phyloP scores from a whole-genome alignment of 2,888 invertebrate genomes.

The Charanyca ferruginea region DNA sequence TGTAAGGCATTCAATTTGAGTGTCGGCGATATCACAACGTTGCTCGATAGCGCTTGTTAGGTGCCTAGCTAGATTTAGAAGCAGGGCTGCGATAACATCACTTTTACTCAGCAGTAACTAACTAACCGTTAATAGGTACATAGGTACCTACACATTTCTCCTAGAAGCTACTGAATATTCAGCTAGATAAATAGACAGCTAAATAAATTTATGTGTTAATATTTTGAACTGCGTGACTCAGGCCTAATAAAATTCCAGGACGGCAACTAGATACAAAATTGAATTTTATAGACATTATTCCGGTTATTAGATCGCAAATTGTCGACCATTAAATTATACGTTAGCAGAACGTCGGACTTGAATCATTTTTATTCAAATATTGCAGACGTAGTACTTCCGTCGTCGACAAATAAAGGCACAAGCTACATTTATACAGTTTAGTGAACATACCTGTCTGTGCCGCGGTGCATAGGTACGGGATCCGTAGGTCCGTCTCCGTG shows the following conservation, averaged over 20 bases:
- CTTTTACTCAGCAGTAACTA: slow-evolving; percentile 21
- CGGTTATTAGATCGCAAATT: slow-evolving; percentile 33
- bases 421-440: slow-evolving; percentile 58
- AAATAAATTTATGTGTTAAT: slow-evolving; percentile 56
- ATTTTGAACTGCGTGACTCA: slow-evolving; percentile 41
- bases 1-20: slow-evolving; percentile 6
- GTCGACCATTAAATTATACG: slow-evolving; percentile 11
- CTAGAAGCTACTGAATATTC: slow-evolving; percentile 28
- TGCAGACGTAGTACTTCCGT: slow-evolving; percentile 42
- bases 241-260: slow-evolving; percentile 32
- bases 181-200: slow-evolving; percentile 40
- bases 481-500: slow-evolving; percentile 55
- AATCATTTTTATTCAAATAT: slow-evolving; percentile 35
- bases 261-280: slow-evolving; percentile 39
- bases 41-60: neutral
- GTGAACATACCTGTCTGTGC: slow-evolving; percentile 49
- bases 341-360: slow-evolving; percentile 3
- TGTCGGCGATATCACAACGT: slow-evolving; percentile 2
- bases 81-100: slow-evolving; percentile 15
- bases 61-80: neutral
- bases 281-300: slow-evolving; percentile 13
- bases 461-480: slow-evolving; percentile 53
- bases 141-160: slow-evolving; percentile 29
- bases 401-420: slow-evolving; percentile 48
- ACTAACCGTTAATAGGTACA: slow-evolving; percentile 15